phyloP scores from a whole-genome alignment of 2,888 invertebrate genomes.

The Eristalinus aeneus region DNA sequence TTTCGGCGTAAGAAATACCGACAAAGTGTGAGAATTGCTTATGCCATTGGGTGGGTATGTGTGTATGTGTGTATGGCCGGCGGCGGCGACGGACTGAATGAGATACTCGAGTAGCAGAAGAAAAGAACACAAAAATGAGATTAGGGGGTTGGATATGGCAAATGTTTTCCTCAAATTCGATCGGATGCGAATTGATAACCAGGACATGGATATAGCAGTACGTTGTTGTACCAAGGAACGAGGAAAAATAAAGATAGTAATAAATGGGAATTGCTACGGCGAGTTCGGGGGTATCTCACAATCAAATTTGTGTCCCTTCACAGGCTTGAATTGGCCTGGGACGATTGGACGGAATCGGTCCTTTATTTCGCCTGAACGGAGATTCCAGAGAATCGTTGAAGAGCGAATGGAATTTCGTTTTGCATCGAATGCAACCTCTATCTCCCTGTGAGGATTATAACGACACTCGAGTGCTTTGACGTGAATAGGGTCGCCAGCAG shows the following conservation, averaged over 20 bases:
- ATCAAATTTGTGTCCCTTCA: conserved; percentile 30
- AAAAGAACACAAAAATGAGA: conserved; percentile 36
- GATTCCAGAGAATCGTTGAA: neutral
- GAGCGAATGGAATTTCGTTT: no score
- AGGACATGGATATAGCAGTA: conserved; percentile 19
- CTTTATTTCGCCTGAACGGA: neutral
- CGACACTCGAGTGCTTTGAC: neutral
- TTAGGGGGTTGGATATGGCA: conserved; percentile 39
- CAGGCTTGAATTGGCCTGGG: neutral
- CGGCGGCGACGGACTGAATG: neutral
- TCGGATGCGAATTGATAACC: conserved; percentile 50
- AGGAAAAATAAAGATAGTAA: conserved; percentile 27
- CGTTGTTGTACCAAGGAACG: conserved; percentile 9
- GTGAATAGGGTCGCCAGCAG: neutral
- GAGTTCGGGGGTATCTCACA: neutral
- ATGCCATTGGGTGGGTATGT: neutral
- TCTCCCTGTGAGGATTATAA: neutral
- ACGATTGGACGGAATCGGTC: neutral
- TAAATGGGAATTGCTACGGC: conserved; percentile 4
- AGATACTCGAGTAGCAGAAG: neutral
- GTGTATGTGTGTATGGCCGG: neutral
- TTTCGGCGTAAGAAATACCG: neutral
- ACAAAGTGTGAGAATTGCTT: conserved; percentile 10
- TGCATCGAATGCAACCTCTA: neutral
- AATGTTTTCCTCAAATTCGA: conserved; percentile 44